Base-by-base conservation (phyloP, 30 jellyfish, hydroid and myxozoan species). In the Chrysaora quinquecirrha region DNA sequence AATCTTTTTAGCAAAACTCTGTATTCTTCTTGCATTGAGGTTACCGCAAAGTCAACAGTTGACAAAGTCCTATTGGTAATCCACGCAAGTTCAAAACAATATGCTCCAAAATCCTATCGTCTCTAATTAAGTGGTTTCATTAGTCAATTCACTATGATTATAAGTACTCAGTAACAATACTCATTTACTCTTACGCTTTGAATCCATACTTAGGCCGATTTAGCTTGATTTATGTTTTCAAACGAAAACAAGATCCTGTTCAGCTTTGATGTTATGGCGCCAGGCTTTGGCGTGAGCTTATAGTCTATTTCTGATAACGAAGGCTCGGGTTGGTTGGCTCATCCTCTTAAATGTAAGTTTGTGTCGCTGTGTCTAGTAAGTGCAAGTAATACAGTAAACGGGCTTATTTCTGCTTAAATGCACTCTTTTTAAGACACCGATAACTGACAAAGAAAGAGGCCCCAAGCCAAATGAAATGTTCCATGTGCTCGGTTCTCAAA, bases 221-320 rank as follows among this genome's bases (percentile, higher is more conserved):
- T 67, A 62, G 24, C 85, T n/a, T 32, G 38, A 50, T 48, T 58
- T 38, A 30, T 67, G 82, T 79, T 49, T 71, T 82, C 79, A 69
- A 66, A 82, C 74, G 43, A 69, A 74, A 82, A 54, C 65, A 49
- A 49, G 49, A 64, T 47, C 75, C 61, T 71, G 79, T 50, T 61
- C 65, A 79, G 85, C 92, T 68, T 74, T 72, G 52, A 30, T 21
- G 61, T 62, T 0, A 20, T 82, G 92, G 92, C 92, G 92, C 74
- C 92, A 70, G 85, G 20, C 84, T 38, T 34, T 30, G 64, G 46
- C 90, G 68, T 73, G 35, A 38, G 54, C 6, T 38, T 14, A 38
- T 38, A 38, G 54, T 38, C 54, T 6, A 38, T 6, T 6, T 38
- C 6, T 3, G 14, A 38, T 6, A 38, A 38, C 54, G 54, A 38